Evolutionary conservation across 2,113 vertebrate genomes (phyloP), one percentile per base, ranked within the genome.

Genomic region (Lutjanus erythropterus): DNA sequence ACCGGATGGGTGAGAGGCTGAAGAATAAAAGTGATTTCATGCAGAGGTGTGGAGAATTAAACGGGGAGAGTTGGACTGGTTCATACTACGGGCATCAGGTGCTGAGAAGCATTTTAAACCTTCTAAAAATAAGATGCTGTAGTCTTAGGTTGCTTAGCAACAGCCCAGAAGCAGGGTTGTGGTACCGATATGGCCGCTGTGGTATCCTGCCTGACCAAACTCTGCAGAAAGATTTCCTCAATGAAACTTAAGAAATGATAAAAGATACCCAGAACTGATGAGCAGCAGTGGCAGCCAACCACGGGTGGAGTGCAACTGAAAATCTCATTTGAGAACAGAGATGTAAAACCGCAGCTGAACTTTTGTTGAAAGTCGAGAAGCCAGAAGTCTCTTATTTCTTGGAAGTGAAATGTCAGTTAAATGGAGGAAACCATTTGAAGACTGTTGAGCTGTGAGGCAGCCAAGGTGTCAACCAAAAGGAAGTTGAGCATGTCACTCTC

Each of bases 51-150:
- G 15, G 6, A 60, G n/a, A n/a, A 41, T 27, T 2, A 52, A 46
- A 41, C 23, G 27, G 37, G 61, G 16, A 2, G 23, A 15, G 25
- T 21, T 27, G 8, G 16, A 19, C 70, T 42, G n/a, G 65, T 75
- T 79, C 21, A 12, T n/a, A 64, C 47, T 50, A 25, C 12, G 19
- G 37, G 58, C 67, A 25, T 0, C 42, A 68, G 71, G 59, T 60
- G 10, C 75, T 46, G 21, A 59, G 70, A 74, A 61, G 72, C 58
- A 18, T 80, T 81, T 82, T 56, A 69, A 86, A 70, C 42, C 47
- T 66, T 31, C 86, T 86, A 89, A 90, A 89, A 88, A 90, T 85
- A 86, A 81, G 75, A 71, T 55, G 80, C 90, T 61, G 77, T 77
- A 15, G 58, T 47, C 73, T 60, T 21, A 1, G 46, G 90, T 90